Evolutionary conservation across 2,113 vertebrate genomes (phyloP).

Genomic region (Nipponia nippon): DNA sequence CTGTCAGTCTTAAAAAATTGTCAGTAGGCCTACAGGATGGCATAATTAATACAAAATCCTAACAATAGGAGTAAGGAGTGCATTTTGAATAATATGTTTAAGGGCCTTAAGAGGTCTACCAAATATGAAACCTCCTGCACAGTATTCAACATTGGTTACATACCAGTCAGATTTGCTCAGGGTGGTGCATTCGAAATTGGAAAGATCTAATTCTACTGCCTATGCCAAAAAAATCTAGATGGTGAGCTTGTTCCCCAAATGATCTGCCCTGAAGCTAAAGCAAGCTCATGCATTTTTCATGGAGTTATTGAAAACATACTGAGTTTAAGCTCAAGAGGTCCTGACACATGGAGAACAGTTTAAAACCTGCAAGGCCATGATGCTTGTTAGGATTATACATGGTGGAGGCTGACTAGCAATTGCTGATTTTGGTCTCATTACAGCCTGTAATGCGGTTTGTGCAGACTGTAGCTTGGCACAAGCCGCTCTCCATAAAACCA

Average conservation of each 20-base stretch:
- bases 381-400: background rate
- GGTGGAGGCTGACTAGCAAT: background rate
- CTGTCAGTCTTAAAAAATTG: background rate
- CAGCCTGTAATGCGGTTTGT: constrained; percentile 8
- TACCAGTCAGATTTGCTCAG: background rate
- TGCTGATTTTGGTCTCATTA: constrained; percentile 42
- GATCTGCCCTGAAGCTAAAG: background rate
- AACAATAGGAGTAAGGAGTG: background rate
- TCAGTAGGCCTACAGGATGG: background rate
- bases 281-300: background rate
- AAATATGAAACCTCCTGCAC: background rate
- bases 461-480: constrained; percentile 29
- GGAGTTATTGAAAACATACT: background rate
- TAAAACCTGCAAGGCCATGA: background rate
- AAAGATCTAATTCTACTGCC: background rate
- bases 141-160: background rate
- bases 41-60: background rate
- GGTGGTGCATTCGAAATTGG: background rate
- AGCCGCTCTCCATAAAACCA: background rate
- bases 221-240: background rate
- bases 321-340: background rate
- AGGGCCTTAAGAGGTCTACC: background rate
- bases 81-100: background rate
- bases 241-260: background rate
- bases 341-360: background rate